Conservation (phyloP, 2,113 vertebrate species). For the Calypte anna region DNA sequence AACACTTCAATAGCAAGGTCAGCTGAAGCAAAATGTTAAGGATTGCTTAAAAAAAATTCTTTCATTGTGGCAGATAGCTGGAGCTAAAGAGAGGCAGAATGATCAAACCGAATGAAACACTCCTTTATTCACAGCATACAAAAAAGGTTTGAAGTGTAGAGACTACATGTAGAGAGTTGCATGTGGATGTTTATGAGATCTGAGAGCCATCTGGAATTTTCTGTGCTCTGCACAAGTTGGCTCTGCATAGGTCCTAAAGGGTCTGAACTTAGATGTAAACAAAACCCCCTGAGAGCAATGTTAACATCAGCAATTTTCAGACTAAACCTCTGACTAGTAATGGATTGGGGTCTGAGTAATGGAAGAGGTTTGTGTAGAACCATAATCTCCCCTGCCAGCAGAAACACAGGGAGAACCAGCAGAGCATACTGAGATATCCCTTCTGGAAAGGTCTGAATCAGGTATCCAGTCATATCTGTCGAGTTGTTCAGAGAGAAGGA, state of each 20-base stretch:
- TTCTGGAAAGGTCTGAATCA: neutral
- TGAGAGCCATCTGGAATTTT: neutral
- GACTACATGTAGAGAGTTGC: no score
- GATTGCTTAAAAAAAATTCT: neutral
- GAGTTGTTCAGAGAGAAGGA: neutral
- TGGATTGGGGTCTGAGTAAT: neutral
- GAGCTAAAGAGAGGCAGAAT: neutral
- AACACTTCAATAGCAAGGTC: neutral
- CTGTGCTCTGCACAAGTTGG: neutral
- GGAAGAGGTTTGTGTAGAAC: neutral
- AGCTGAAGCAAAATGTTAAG: neutral
- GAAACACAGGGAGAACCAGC: neutral
- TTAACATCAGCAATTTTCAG: neutral
- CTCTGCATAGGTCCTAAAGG: neutral
- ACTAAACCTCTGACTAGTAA: neutral
- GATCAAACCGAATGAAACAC: neutral
- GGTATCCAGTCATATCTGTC: neutral
- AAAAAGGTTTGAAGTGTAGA: neutral
- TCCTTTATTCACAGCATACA: neutral
- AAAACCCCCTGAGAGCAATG: neutral
- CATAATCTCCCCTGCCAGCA: neutral
- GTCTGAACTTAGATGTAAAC: neutral
- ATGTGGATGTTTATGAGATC: no score
- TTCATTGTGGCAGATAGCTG: neutral
- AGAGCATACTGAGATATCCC: neutral